Evolutionary conservation across 2,797 vertebrate genomes (phyloP).

Genomic region (Chlorospingus semifuscus): DNA sequence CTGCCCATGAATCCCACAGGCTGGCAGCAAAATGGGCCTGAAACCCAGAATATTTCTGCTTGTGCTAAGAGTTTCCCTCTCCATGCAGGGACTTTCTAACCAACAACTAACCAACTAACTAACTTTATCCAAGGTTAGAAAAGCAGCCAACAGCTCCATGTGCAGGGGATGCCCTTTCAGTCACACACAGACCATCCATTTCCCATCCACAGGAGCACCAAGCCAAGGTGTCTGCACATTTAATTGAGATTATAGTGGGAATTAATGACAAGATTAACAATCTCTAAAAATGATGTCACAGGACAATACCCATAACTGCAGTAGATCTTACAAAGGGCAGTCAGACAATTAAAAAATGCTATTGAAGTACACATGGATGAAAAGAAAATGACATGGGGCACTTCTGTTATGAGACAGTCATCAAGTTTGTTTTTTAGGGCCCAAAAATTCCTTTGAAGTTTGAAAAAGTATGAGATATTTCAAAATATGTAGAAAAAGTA

Average conservation of each 20-base stretch:
- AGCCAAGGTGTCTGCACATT: constrained; percentile 10
- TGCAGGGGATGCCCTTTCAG: not conserved
- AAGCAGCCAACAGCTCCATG: not conserved
- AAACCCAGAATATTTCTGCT: not conserved
- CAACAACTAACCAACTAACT: too few species aligned
- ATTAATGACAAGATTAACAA: constrained; percentile 46
- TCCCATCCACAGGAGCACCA: not conserved
- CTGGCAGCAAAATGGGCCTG: not conserved
- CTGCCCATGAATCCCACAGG: rapidly evolving
- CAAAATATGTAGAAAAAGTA: not conserved
- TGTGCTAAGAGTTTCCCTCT: not conserved
- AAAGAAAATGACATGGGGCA: not conserved
- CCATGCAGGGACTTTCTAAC: not conserved
- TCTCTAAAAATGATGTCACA: not conserved
- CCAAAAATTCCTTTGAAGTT: not conserved
- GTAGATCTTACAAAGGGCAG: not conserved
- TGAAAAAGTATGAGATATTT: not conserved
- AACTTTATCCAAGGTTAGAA: not conserved
- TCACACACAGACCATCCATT: not conserved
- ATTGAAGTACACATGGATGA: not conserved
- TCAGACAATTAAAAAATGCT: not conserved
- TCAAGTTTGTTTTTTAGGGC: not conserved
- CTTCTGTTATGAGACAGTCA: not conserved
- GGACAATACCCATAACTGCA: not conserved
- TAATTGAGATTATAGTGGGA: constrained; percentile 40